phyloP scores from a whole-genome alignment of 1,140 invertebrate species.

The Drosophila rhopaloa region DNA sequence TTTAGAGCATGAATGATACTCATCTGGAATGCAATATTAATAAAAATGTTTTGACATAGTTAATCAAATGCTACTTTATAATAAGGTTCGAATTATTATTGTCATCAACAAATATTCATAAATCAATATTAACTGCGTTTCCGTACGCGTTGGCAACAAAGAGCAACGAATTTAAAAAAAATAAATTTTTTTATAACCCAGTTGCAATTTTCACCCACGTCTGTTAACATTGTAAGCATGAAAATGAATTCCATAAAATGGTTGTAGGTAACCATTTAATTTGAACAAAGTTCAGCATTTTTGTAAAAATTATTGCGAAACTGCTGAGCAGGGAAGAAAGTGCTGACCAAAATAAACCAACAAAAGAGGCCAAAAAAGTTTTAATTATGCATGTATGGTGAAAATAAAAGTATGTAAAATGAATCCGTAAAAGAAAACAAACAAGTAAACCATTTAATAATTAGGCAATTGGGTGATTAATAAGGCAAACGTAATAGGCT shows the following conservation, averaged over 20 bases:
- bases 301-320: conserved; percentile 59
- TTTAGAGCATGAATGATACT: neutral
- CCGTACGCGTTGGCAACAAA: neutral
- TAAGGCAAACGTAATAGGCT: neutral
- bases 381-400: conserved; percentile 12
- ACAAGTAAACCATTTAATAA: conserved; percentile 14
- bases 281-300: conserved; percentile 26
- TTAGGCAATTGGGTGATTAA: neutral
- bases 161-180: neutral
- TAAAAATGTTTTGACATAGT: no score
- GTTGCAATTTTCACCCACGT: conserved; percentile 15
- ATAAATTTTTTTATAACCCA: neutral
- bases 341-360: conserved; percentile 44
- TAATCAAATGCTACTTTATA: no score
- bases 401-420: conserved; percentile 20
- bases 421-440: neutral
- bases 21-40: neutral
- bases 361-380: conserved; percentile 15
- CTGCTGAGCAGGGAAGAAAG: conserved; percentile 42
- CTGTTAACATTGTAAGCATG: conserved; percentile 4
- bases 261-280: conserved; percentile 28
- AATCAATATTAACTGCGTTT: neutral
- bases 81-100: no score
- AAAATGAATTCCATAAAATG: conserved; percentile 21
- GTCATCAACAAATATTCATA: neutral